phyloP scores from a whole-genome alignment of 2,888 invertebrate genomes.

The Cephonodes hylas region DNA sequence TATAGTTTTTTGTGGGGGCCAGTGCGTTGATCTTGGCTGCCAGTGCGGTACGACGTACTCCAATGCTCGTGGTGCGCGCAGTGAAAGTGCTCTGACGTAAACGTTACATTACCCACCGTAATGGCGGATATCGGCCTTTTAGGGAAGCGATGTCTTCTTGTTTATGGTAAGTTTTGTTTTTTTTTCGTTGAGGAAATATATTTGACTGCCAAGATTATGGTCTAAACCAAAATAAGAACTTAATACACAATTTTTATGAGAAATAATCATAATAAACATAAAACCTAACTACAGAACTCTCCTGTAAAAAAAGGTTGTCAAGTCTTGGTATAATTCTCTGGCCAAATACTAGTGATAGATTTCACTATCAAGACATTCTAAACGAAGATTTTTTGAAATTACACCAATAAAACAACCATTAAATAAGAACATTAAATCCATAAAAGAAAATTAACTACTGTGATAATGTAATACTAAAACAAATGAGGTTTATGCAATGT shows the following conservation, averaged over 20 bases:
- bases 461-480: conserved; percentile 9
- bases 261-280: too few relatives aligned
- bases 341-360: too few relatives aligned
- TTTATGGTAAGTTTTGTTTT: conserved; percentile 60
- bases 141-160: conserved; percentile 65
- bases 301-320: too few relatives aligned
- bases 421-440: background rate
- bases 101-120: conserved; percentile 67
- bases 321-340: too few relatives aligned
- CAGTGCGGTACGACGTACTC: conserved; percentile 59
- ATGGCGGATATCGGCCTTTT: conserved; percentile 70
- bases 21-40: conserved; percentile 69
- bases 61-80: conserved; percentile 69
- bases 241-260: too few relatives aligned
- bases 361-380: too few relatives aligned
- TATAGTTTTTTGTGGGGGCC: conserved; percentile 34
- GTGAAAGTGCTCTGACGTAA: conserved; percentile 79
- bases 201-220: too few relatives aligned
- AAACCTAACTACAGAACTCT: too few relatives aligned
- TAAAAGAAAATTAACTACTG: background rate
- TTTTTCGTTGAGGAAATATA: conserved; percentile 12
- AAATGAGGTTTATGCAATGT: background rate
- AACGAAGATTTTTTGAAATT: too few relatives aligned
- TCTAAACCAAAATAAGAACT: too few relatives aligned
- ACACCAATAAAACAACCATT: too few relatives aligned